Evolutionary conservation across 2,113 vertebrate genomes (phyloP).

Genomic region (Silurus glanis): DNA sequence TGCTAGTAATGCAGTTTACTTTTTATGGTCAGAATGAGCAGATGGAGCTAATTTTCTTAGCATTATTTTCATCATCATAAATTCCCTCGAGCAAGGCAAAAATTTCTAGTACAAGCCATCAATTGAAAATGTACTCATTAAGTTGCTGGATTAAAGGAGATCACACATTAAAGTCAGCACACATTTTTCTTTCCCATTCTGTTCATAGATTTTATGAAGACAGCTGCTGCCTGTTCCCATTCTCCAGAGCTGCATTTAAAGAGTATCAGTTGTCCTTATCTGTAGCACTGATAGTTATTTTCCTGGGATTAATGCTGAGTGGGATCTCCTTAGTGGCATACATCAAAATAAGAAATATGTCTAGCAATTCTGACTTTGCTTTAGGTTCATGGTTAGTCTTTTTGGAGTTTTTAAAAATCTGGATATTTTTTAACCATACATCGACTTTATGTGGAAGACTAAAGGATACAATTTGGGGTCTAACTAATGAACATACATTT

Average conservation of each 20-base stretch:
- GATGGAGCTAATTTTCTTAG: background rate
- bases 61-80: background rate
- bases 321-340: background rate
- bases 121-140: background rate
- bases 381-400: background rate
- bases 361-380: too few relatives aligned
- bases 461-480: too few relatives aligned
- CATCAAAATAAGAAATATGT: background rate
- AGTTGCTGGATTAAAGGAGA: slow-evolving; percentile 10
- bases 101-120: background rate
- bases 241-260: background rate
- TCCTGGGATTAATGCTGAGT: background rate
- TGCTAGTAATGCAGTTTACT: background rate
- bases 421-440: background rate
- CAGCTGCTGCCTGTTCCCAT: background rate
- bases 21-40: background rate
- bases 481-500: too few relatives aligned
- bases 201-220: background rate
- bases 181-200: too few relatives aligned
- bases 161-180: background rate
- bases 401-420: background rate
- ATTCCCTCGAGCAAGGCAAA: background rate
- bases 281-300: background rate
- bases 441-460: background rate
- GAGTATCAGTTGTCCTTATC: background rate